These are phyloP conservation scores for Cordilura impudica DNA, from an alignment of 2,888 invertebrate species.

Conservation along the genomic window DNA sequence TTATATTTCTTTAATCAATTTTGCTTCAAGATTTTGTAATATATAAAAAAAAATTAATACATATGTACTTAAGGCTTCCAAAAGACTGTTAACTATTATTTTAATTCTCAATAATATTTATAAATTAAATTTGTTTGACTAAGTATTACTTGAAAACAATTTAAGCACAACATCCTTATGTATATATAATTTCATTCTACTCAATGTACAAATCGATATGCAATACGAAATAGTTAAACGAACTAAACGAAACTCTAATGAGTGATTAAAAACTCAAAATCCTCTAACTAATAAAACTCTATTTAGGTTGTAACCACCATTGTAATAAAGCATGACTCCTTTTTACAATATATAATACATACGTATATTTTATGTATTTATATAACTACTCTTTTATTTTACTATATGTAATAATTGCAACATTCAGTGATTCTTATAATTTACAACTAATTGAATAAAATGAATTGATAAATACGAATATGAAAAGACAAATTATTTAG, in stretches of 20 bases:
- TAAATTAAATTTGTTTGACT: constrained; percentile 13
- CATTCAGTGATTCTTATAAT: constrained; percentile 75
- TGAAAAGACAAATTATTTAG: neutral
- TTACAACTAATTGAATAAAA: constrained; percentile 35
- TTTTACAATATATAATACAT: constrained; percentile 28
- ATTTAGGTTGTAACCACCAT: constrained; percentile 71
- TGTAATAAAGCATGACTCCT: constrained; percentile 57
- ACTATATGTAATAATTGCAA: too few relatives aligned
- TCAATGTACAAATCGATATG: constrained; percentile 61
- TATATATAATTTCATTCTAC: constrained; percentile 45
- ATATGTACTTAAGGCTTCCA: constrained; percentile 55
- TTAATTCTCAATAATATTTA: constrained; percentile 37
- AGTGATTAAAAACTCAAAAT: constrained; percentile 48
- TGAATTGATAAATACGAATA: constrained; percentile 18
- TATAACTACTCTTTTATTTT: constrained; percentile 19
- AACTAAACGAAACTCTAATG: constrained; percentile 53
- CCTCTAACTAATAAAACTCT: constrained; percentile 66
- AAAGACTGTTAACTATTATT: constrained; percentile 62
- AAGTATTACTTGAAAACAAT: constrained; percentile 12
- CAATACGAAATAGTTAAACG: constrained; percentile 58
- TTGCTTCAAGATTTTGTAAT: neutral
- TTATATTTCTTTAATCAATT: neutral
- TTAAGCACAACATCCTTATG: too few relatives aligned
- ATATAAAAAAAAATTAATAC: constrained; percentile 4
- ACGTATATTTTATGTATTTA: constrained; percentile 12